Evolutionary conservation across 1,140 invertebrate genomes (phyloP), one percentile per base, ranked within the genome.

Genomic region (Schlechtendalia chinensis): DNA sequence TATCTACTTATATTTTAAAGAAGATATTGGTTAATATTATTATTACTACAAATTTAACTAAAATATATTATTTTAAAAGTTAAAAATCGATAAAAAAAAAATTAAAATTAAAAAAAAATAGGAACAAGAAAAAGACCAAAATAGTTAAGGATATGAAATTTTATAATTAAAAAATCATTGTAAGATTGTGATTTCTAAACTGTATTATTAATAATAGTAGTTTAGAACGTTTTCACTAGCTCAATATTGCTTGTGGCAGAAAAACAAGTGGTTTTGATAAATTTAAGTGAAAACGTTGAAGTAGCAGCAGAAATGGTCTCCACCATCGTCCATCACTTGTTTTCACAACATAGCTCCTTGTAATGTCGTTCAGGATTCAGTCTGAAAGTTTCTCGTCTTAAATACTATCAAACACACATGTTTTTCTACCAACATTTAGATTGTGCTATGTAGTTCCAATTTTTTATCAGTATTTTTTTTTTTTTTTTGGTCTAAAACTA

Each of bases 221-320:
- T 54, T 54, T 14, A 29, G 8, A 54, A 69, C 24, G 0, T 74
- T 58, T 58, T 0, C n/a, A 45, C 45, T 27, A 79, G 17, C 24
- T 16, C 39, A 45, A 47, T 50, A 50, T 47, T 27, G 22, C 45
- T 79, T 5, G 39, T 29, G n/a, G 75, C 17, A 61, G 75, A 79
- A 79, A 79, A 61, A 79, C 75, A 61, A 19, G 17, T 27, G 58
- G 17, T 79, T 17, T 61, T 79, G 75, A 79, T 79, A 79, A 47
- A 79, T 22, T 61, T 61, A 79, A 63, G 45, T 63, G 39, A 79
- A 79, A 61, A 59, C 14, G 17, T 63, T 47, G 45, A 32, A 47
- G 58, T 10, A 29, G 75, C 45, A 79, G 16, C 22, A 47, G 32
- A 58, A 79, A 27, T 50, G 58, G 47, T 39, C 1, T 63, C 58